A percentile compares a stretch with the other conserved stretches of the same genome.
Evolutionary conservation across 2,113 vertebrate species (phyloP).

Genomic region (Prunella himalayana): DNA sequence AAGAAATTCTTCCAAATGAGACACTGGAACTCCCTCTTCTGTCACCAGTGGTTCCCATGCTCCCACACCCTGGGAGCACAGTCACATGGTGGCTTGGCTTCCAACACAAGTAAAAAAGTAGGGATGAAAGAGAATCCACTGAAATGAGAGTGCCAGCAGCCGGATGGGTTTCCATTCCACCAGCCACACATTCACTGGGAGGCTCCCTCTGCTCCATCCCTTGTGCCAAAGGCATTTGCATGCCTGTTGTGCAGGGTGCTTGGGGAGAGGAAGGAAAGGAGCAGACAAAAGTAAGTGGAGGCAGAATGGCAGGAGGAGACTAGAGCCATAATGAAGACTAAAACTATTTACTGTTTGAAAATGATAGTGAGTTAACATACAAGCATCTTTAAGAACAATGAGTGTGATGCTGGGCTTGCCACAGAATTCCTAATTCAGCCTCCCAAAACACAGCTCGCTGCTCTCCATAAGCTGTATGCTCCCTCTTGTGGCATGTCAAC

Average conservation of each 20-base stretch:
- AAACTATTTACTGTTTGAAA: background rate
- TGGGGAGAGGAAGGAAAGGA: constrained; percentile 21
- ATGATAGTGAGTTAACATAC: background rate
- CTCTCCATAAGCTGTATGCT: background rate
- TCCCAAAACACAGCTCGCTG: background rate
- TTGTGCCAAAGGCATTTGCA: constrained; percentile 46
- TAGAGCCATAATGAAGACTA: background rate
- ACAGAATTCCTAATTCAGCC: background rate
- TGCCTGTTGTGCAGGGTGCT: background rate
- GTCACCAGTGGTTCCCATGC: background rate
- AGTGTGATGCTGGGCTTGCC: background rate
- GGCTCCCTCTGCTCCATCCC: background rate
- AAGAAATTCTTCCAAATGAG: background rate
- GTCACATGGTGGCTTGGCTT: constrained; percentile 26
- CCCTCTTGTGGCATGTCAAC: constrained; percentile 15
- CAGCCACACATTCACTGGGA: background rate
- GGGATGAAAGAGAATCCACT: constrained; percentile 27
- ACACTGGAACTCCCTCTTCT: background rate
- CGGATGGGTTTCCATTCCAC: constrained; percentile 13
- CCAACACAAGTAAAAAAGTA: background rate
- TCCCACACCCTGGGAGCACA: background rate
- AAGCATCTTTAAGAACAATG: background rate
- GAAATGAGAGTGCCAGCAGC: constrained; percentile 30
- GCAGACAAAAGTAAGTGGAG: background rate
- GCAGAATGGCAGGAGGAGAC: background rate